Conservation (phyloP, 2,888 invertebrate species). For the Bugulina stolonifera region DNA sequence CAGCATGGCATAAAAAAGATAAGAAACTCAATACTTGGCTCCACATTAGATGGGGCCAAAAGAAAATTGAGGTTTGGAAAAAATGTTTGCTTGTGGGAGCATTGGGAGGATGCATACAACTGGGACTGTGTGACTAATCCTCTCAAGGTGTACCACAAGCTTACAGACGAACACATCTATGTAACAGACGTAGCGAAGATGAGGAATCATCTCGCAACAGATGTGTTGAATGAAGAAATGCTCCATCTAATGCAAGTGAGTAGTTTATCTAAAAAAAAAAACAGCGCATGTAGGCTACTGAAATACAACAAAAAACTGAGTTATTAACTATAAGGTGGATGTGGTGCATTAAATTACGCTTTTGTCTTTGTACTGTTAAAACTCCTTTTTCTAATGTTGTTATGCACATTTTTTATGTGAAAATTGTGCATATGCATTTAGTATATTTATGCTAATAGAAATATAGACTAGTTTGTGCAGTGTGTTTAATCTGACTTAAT, state of each 20-base stretch:
- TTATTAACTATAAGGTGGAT: too few species aligned
- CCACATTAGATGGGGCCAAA: not conserved
- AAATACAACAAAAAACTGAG: too few species aligned
- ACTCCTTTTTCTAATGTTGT: too few species aligned
- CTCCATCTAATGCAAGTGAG: not conserved
- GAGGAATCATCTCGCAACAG: not conserved
- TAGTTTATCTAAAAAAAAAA: too few species aligned
- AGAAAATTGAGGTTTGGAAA: not conserved
- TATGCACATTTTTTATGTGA: too few species aligned
- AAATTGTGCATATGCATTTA: too few species aligned
- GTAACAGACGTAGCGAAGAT: not conserved
- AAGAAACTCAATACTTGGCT: not conserved
- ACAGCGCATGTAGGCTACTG: too few species aligned
- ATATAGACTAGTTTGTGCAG: too few species aligned
- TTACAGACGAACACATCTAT: not conserved
- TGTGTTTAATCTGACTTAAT: too few species aligned
- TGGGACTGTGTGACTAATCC: not conserved
- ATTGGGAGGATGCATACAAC: conserved; percentile 1
- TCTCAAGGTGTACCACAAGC: not conserved
- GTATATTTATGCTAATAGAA: too few species aligned
- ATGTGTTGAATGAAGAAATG: not conserved
- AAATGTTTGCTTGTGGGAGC: not conserved
- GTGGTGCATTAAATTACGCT: too few species aligned
- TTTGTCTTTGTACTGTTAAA: too few species aligned
- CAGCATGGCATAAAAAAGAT: not conserved